Evolutionary conservation across 2,797 vertebrate genomes (phyloP), one percentile per base, ranked within the genome.

Genomic region (Natrix natrix): DNA sequence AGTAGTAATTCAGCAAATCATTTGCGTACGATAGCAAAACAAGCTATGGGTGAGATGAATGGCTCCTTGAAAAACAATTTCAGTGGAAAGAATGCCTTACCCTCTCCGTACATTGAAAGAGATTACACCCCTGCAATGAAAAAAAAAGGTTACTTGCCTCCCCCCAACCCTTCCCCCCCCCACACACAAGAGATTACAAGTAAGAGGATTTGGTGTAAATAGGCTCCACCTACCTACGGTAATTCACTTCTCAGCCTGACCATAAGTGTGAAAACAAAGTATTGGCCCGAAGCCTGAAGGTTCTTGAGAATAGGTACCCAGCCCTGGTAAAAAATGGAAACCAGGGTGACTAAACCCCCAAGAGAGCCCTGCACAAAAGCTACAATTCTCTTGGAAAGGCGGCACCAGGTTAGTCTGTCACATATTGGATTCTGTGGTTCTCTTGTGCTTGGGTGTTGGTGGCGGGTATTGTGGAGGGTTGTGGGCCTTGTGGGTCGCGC

Each of bases 181-280:
- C 93, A 87, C 12, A 88, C 93, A 87, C 12, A 88, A 94, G 95
- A 95, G 94, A 95, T 37, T 88, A 91, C 69, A 26, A 95, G 69
- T 90, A 93, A 96, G 94, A 97, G 95, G 93, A 91, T 61, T 98
- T 98, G 97, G 97, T 97, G 97, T 97, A 97, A 98, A 98, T 96
- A 97, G 98, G 98, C 97, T 97, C 98, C 98, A 98, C 97, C 98
- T 98, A 98, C 98, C 98, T 98, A 98, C 97, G 97, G 98, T 98
- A 98, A 97, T 98, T 98, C 98, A 98, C 98, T 98, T 98, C 98
- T 98, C 98, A 98, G 98, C 98, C 98, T 98, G 98, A 98, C 98
- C 98, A 98, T 98, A 98, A 98, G 96, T 98, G 98, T 97, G 98
- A 98, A 98, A 98, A 98, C 98, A 98, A 98, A 98, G 98, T 97